These are phyloP conservation scores for Dasyprocta punctata DNA, from an alignment of 2,113 vertebrate species.

Conservation along the genomic window DNA sequence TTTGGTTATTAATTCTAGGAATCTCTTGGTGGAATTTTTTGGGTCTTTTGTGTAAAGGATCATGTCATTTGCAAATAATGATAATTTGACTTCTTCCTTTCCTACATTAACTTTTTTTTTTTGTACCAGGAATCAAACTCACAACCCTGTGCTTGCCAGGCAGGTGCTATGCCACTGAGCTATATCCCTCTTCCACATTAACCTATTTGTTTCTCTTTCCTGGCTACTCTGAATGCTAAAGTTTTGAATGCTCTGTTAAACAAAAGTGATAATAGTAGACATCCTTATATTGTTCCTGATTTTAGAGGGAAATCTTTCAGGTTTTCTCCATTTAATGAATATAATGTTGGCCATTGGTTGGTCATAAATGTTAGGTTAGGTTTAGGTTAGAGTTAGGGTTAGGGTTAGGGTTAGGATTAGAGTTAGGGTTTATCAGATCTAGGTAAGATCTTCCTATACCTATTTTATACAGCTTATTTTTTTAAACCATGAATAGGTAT, in stretches of 20 bases:
- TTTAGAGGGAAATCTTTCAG: background rate
- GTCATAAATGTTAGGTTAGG: background rate
- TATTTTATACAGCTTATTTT: background rate
- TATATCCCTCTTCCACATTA: too few relatives aligned
- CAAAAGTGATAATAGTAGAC: background rate
- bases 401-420: too few relatives aligned
- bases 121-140: too few relatives aligned
- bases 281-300: background rate
- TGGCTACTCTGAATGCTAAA: background rate
- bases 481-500: background rate
- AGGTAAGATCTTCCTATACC: background rate
- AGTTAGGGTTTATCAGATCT: background rate
- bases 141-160: too few relatives aligned
- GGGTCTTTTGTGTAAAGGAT: background rate
- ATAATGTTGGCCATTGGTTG: background rate
- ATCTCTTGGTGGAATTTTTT: background rate
- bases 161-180: too few relatives aligned
- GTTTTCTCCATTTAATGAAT: background rate
- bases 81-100: background rate
- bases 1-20: background rate
- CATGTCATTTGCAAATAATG: background rate
- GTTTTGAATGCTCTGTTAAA: background rate
- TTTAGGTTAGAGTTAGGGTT: too few relatives aligned
- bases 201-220: background rate
- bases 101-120: background rate